These are phyloP conservation scores for Halictus quadricinctus DNA, from an alignment of 2,888 invertebrate species.

Conservation along the genomic window DNA sequence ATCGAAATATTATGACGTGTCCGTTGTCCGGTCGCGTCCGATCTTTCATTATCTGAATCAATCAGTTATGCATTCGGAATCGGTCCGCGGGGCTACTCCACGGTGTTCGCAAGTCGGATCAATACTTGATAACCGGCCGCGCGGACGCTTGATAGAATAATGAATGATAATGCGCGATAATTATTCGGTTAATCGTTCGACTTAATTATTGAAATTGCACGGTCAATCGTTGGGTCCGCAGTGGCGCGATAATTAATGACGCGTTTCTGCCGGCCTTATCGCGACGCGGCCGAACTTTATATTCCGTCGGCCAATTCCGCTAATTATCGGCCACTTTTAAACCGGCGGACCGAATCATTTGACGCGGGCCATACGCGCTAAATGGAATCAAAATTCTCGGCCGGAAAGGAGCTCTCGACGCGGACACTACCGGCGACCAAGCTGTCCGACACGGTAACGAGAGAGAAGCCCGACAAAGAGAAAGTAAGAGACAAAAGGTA, in stretches of 20 bases:
- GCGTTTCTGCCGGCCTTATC: constrained; percentile 44
- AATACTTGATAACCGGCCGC: constrained; percentile 57
- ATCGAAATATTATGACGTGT: constrained; percentile 56
- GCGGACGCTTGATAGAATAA: constrained; percentile 60
- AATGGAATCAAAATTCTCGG: constrained; percentile 2
- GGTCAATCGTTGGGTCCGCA: constrained; percentile 56
- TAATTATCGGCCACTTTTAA: constrained; percentile 24
- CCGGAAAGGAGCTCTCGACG: background rate
- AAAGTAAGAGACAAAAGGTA: background rate
- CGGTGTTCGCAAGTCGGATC: constrained; percentile 53
- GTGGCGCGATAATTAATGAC: constrained; percentile 58
- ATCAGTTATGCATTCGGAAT: constrained; percentile 60
- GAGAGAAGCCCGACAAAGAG: background rate
- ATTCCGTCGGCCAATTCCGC: constrained; percentile 16
- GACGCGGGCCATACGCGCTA: background rate
- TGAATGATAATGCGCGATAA: constrained; percentile 65
- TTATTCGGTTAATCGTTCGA: constrained; percentile 65
- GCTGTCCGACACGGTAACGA: background rate
- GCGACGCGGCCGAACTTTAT: constrained; percentile 11
- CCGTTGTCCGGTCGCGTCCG: constrained; percentile 27
- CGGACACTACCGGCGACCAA: background rate
- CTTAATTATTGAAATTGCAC: constrained; percentile 68
- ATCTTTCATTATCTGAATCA: constrained; percentile 62
- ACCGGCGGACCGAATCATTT: background rate
- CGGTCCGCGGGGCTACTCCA: constrained; percentile 38